Conservation (phyloP, 2,113 vertebrate genomes). For the Pteruthius melanotis region DNA sequence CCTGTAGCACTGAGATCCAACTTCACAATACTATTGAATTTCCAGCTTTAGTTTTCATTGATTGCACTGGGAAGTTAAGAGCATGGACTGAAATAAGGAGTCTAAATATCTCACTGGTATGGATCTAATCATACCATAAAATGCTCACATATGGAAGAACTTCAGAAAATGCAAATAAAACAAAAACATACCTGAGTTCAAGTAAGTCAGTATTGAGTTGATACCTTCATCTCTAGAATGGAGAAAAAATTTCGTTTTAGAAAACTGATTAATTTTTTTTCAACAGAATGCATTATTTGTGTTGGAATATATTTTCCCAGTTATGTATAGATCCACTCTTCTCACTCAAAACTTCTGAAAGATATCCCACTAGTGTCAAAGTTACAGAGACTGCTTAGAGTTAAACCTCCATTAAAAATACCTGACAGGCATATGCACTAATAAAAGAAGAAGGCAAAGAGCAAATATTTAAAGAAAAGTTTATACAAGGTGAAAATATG, state of each 20-base stretch:
- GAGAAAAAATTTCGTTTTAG: neutral
- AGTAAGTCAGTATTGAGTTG: slow-evolving; percentile 72
- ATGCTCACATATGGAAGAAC: neutral
- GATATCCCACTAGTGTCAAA: neutral
- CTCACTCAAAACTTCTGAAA: neutral
- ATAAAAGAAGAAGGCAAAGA: neutral
- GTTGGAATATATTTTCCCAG: neutral
- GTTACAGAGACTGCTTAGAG: neutral
- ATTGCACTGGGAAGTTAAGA: neutral
- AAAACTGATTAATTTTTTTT: neutral
- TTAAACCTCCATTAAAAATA: neutral
- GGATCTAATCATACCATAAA: neutral
- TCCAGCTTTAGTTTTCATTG: neutral
- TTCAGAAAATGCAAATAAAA: neutral
- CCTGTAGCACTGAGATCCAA: neutral
- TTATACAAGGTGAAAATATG: neutral
- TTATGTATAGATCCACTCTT: neutral
- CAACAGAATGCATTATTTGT: neutral
- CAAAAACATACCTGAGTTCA: slow-evolving; percentile 79
- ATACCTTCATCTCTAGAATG: slow-evolving; percentile 70
- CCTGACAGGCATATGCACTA: neutral
- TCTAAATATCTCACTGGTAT: neutral
- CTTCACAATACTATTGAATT: neutral
- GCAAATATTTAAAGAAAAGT: neutral
- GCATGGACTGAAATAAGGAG: neutral